Evolutionary conservation across 2,888 invertebrate genomes (phyloP), one percentile per base, ranked within the genome.

Genomic region (Ethmia dodecea): DNA sequence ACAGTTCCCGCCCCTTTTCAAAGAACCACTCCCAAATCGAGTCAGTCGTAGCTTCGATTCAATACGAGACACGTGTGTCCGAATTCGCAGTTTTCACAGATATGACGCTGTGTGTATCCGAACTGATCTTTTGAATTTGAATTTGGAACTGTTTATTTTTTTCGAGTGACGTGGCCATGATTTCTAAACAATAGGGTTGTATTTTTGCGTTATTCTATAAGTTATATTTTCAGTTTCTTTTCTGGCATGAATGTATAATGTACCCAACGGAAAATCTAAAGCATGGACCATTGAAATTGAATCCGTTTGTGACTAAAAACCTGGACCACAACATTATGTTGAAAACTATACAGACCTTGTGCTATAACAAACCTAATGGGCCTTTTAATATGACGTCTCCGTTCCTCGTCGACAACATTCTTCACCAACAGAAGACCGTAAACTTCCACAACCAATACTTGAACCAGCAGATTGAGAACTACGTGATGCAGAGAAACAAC

Each of bases 331-430:
- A 76, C 78, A 83, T 73, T 75, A 86, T 86, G 86, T 69, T 86
- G 68, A 84, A 83, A 43, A 86, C 86, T 13, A 78, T 86, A 34
- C 86, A 86, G 40, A 83, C 69, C 40, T 44, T 86, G 43, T 84
- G 78, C 35, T 76, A 80, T 41, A 81, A 74, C 38, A 86, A 80
- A 46, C 64, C 63, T 1, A 68, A 63, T 28, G 60, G 52, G 11
- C 61, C 86, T 4, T 79, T 74, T 38, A 88, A 88, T 47, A 88
- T 89, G 80, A 83, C 89, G 15, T 90, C 90, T 0, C 89, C 89
- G 0, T 90, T 90, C 52, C 54, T 89, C 33, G 89, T 90, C 43
- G 90, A 90, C 60, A 90, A 90, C 47, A 87, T 90, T 12, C 61
- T 90, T 34, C 89, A 89, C 42, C 89, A 88, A 48, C 88, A 89